Evolutionary conservation across 2,888 invertebrate species (phyloP).

Genomic region (Hirtodrosophila cameraria): DNA sequence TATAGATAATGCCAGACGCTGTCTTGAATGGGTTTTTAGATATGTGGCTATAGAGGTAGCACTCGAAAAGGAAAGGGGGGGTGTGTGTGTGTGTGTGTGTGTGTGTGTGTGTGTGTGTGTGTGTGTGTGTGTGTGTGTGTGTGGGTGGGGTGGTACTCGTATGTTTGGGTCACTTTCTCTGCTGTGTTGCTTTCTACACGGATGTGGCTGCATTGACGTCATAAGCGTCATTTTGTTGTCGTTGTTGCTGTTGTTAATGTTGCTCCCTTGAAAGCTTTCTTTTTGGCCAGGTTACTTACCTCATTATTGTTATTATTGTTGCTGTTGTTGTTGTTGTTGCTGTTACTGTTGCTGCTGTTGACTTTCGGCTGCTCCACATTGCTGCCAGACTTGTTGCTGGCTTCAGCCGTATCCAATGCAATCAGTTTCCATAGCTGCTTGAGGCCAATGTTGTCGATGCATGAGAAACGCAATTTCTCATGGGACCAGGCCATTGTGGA

Average conservation of each 20-base stretch:
- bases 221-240: constrained; percentile 27
- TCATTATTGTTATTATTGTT: constrained; percentile 67
- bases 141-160: constrained; percentile 3
- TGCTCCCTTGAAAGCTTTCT: constrained; percentile 43
- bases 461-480: constrained; percentile 83
- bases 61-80: not conserved
- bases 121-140: too few species aligned
- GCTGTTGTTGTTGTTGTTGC: constrained; percentile 35
- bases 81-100: too few species aligned
- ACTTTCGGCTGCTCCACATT: constrained; percentile 52
- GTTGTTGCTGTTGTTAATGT: constrained; percentile 17
- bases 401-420: constrained; percentile 79
- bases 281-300: constrained; percentile 66
- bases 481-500: constrained; percentile 83
- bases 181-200: constrained; percentile 68
- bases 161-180: constrained; percentile 66
- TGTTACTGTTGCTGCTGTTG: constrained; percentile 44
- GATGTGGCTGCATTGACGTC: constrained; percentile 74
- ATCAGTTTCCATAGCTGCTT: constrained; percentile 84
- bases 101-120: too few species aligned
- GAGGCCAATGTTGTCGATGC: constrained; percentile 83
- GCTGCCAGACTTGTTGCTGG: constrained; percentile 40
- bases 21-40: constrained; percentile 14
- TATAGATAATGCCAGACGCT: constrained; percentile 37
- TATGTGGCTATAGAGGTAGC: constrained; percentile 1